Evolutionary conservation across 2,113 vertebrate species (phyloP).

Genomic region (Dicaeum eximium): DNA sequence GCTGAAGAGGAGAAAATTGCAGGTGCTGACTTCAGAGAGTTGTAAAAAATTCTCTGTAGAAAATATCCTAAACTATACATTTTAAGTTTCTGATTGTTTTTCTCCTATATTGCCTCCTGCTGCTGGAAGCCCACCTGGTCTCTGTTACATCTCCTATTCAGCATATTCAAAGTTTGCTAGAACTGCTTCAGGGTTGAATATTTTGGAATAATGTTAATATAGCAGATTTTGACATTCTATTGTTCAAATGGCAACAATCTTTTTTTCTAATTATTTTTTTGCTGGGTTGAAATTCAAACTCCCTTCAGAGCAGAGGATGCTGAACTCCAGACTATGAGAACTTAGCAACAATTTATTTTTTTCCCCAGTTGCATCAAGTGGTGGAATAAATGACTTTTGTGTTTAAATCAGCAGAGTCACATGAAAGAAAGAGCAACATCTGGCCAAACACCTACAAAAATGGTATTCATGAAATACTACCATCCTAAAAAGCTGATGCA

Average conservation of each 20-base stretch:
- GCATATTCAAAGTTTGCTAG: slow-evolving; percentile 12
- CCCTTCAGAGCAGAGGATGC: background rate
- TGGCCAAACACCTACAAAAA: background rate
- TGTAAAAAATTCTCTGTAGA: slow-evolving; percentile 19
- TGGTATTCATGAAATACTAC: background rate
- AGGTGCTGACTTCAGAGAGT: slow-evolving; percentile 43
- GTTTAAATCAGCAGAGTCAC: background rate
- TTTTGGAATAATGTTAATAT: slow-evolving; percentile 17
- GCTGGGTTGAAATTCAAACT: background rate
- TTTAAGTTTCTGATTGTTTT: slow-evolving; percentile 17
- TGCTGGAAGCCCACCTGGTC: slow-evolving; percentile 28
- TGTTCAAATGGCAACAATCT: background rate
- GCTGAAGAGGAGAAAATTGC: slow-evolving; percentile 47
- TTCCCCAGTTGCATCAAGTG: background rate
- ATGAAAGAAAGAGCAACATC: slow-evolving; percentile 36
- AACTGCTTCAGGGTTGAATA: slow-evolving; percentile 29
- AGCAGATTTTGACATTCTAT: slow-evolving; percentile 23
- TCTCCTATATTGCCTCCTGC: slow-evolving; percentile 18
- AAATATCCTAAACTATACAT: slow-evolving; percentile 16
- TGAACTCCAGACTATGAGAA: background rate
- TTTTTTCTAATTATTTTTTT: background rate
- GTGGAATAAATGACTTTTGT: background rate
- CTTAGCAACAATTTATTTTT: background rate
- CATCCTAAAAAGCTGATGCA: background rate
- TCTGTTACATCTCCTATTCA: slow-evolving; percentile 2